Evolutionary conservation across 1,140 invertebrate species (phyloP).

Genomic region (Drosophila ananassae): DNA sequence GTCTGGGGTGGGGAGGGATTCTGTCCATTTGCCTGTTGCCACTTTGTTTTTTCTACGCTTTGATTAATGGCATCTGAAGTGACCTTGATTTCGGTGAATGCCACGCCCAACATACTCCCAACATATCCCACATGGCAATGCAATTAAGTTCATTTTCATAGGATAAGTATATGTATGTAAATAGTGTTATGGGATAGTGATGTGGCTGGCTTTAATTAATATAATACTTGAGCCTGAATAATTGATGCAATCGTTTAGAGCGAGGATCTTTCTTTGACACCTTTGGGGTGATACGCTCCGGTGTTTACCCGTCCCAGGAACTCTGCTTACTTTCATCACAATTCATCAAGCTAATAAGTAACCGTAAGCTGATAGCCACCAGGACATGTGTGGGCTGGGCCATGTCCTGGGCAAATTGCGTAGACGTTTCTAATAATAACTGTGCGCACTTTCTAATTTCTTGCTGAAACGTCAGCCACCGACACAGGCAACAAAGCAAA

Average conservation of each 20-base stretch:
- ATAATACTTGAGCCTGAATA: conserved; percentile 26
- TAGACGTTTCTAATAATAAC: conserved; percentile 71
- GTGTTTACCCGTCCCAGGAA: conserved; percentile 31
- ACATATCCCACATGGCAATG: conserved; percentile 11
- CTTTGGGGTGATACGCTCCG: conserved; percentile 1
- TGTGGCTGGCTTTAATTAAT: conserved; percentile 28
- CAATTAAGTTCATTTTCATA: conserved; percentile 43
- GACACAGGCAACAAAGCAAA: conserved; percentile 54
- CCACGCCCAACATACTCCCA: conserved; percentile 11
- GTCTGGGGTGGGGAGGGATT: conserved; percentile 1
- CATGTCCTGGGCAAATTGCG: conserved; percentile 35
- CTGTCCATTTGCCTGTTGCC: conserved; percentile 45
- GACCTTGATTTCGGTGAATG: conserved; percentile 31
- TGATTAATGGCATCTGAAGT: conserved; percentile 44
- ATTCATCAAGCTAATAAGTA: conserved; percentile 70
- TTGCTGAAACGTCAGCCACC: conserved; percentile 34
- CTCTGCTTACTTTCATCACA: conserved; percentile 36
- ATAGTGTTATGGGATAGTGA: conserved; percentile 11
- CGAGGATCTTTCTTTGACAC: conserved; percentile 8
- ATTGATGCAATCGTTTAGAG: conserved; percentile 2
- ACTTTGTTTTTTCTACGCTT: conserved; percentile 32
- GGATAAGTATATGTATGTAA: neutral
- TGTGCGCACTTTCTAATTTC: conserved; percentile 75
- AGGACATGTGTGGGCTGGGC: conserved; percentile 29
- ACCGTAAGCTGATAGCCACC: conserved; percentile 62